Percentiles rank a stretch among this genome's conserved stretches.
Evolutionary conservation across 2,113 vertebrate genomes (phyloP).

Genomic region (Neofelis nebulosa): DNA sequence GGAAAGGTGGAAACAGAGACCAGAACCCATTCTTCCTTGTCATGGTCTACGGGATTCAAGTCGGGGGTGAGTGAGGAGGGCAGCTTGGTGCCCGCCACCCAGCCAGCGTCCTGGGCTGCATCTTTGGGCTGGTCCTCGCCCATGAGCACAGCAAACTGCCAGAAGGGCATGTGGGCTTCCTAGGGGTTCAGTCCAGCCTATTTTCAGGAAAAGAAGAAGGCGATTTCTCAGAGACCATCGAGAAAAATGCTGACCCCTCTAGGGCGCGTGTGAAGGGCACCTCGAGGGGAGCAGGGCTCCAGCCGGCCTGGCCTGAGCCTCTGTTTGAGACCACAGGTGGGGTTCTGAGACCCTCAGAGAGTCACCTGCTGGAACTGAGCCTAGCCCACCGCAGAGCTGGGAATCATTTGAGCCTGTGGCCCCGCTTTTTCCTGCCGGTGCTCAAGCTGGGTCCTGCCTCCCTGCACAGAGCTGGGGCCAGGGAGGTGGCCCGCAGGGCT

Average conservation of each 20-base stretch:
- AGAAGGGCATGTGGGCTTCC: background rate
- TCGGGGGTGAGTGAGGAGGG: background rate
- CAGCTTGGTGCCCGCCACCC: fast-evolving
- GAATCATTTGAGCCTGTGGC: background rate
- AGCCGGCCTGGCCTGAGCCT: fast-evolving
- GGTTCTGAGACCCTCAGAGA: background rate
- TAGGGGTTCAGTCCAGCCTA: background rate
- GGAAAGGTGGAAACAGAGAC: background rate
- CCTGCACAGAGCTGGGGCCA: too few relatives aligned
- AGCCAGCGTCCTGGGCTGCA: background rate
- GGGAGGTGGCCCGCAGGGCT: background rate
- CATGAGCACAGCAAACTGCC: background rate
- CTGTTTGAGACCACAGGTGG: background rate
- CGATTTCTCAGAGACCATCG: background rate
- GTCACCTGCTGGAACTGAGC: fast-evolving
- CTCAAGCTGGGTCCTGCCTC: background rate
- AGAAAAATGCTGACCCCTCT: background rate
- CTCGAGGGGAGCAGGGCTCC: too few relatives aligned
- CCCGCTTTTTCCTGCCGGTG: background rate
- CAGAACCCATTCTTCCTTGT: background rate
- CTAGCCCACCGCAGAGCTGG: fast-evolving
- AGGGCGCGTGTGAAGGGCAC: fast-evolving
- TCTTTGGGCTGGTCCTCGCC: background rate
- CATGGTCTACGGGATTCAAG: background rate
- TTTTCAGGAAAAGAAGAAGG: background rate